A percentile compares a stretch with the other conserved stretches of the same genome.
phyloP scores from a whole-genome alignment of 2,888 invertebrate genomes.

The Parascotia fuliginaria region DNA sequence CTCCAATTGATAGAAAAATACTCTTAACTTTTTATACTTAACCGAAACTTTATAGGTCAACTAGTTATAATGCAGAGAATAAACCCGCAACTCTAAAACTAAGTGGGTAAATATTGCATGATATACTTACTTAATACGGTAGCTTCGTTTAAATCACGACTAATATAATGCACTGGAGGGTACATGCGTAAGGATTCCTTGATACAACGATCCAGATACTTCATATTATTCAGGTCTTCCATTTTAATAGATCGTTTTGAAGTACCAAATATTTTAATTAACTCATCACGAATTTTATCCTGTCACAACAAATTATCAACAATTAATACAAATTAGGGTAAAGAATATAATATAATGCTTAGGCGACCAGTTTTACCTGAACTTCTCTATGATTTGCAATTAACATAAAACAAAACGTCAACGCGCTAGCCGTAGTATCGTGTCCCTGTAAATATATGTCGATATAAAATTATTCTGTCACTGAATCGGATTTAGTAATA shows the following conservation, averaged over 20 bases:
- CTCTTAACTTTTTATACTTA: too few species aligned
- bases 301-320: slow-evolving; percentile 62
- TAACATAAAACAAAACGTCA: slow-evolving; percentile 56
- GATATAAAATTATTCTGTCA: background rate
- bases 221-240: slow-evolving; percentile 85
- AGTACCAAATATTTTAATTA: slow-evolving; percentile 87
- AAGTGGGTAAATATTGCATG: slow-evolving; percentile 1
- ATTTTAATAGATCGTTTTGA: slow-evolving; percentile 86
- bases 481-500: background rate
- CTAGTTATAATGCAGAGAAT: too few species aligned
- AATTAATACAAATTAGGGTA: background rate
- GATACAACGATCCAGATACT: slow-evolving; percentile 88
- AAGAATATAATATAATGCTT: too few species aligned
- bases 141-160: slow-evolving; percentile 82
- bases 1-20: too few species aligned
- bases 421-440: slow-evolving; percentile 63
- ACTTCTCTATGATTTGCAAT: slow-evolving; percentile 61
- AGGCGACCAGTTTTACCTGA: slow-evolving; percentile 44
- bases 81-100: too few species aligned
- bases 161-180: slow-evolving; percentile 88
- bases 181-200: slow-evolving; percentile 88
- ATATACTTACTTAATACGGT: background rate
- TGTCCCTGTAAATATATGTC: slow-evolving; percentile 60
- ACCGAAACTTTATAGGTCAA: too few species aligned
- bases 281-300: slow-evolving; percentile 86